Conservation (phyloP, 2,113 vertebrate genomes). For the Paraplagusia blochii region DNA sequence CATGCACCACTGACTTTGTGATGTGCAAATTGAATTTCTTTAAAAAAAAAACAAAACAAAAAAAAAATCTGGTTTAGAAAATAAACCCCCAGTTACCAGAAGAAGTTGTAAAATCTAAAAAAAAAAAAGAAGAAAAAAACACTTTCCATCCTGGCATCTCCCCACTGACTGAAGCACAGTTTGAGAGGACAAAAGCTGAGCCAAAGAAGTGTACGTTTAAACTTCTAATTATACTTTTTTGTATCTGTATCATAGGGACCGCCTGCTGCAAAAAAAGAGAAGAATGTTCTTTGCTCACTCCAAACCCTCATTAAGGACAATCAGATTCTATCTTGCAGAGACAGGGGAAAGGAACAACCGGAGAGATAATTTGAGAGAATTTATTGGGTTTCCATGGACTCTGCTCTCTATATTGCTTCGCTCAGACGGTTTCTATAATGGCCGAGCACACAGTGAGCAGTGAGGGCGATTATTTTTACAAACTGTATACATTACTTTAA, state of each 20-base stretch:
- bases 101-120: not conserved
- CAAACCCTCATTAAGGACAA: conserved; percentile 41
- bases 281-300: conserved; percentile 23
- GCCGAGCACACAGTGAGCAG: not conserved
- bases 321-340: conserved; percentile 15
- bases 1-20: no score
- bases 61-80: not conserved
- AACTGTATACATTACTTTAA: not conserved
- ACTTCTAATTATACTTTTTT: conserved; percentile 29
- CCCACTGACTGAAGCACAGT: not conserved
- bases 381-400: conserved; percentile 8
- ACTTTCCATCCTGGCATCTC: not conserved
- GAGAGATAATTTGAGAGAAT: conserved; percentile 12
- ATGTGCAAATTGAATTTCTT: no score
- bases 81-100: no score
- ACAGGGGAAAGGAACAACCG: not conserved
- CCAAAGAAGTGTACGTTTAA: conserved; percentile 28
- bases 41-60: no score
- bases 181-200: conserved; percentile 18
- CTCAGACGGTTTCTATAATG: not conserved
- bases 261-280: conserved; percentile 13
- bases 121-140: not conserved
- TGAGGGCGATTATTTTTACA: not conserved
- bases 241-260: conserved; percentile 18
- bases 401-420: not conserved